A percentile compares a stretch with the other conserved stretches of the same genome.
These are phyloP conservation scores for Gobionotothen gibberifrons DNA, from an alignment of 2,797 vertebrate genomes.

Conservation along the genomic window DNA sequence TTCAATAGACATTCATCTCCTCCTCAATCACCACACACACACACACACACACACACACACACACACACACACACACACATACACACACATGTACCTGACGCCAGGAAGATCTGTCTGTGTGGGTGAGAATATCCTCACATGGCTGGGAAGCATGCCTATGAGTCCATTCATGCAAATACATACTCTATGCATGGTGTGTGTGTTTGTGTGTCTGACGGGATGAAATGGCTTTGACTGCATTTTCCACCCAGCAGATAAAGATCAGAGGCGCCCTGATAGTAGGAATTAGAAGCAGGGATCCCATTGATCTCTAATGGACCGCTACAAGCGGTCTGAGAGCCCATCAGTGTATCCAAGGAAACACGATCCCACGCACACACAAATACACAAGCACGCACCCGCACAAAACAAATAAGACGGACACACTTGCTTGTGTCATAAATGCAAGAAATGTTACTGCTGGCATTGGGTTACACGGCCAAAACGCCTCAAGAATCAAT, in stretches of 20 bases:
- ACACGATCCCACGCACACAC: slow-evolving; percentile 55
- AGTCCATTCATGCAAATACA: slow-evolving; percentile 25
- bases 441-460: slow-evolving; percentile 74
- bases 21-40: slow-evolving; percentile 45
- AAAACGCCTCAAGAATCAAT: slow-evolving; percentile 80
- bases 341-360: slow-evolving; percentile 79
- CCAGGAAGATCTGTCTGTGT: slow-evolving; percentile 46
- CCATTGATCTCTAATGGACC: slow-evolving; percentile 87
- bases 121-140: slow-evolving; percentile 28
- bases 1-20: slow-evolving; percentile 67
- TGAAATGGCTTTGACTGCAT: slow-evolving; percentile 74
- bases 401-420: slow-evolving; percentile 58
- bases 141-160: slow-evolving; percentile 17
- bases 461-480: slow-evolving; percentile 75
- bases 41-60: slow-evolving; percentile 32
- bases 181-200: slow-evolving; percentile 25
- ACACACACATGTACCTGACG: slow-evolving; percentile 28
- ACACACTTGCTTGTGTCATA: slow-evolving; percentile 65
- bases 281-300: slow-evolving; percentile 81
- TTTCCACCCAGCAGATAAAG: slow-evolving; percentile 80
- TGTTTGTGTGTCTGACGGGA: slow-evolving; percentile 32
- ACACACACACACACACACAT: slow-evolving; percentile 23
- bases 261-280: slow-evolving; percentile 82
- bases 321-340: slow-evolving; percentile 80
- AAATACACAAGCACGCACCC: slow-evolving; percentile 10